These are phyloP conservation scores for Puntigrus tetrazona DNA, from an alignment of 2,113 vertebrate species.

Conservation along the genomic window DNA sequence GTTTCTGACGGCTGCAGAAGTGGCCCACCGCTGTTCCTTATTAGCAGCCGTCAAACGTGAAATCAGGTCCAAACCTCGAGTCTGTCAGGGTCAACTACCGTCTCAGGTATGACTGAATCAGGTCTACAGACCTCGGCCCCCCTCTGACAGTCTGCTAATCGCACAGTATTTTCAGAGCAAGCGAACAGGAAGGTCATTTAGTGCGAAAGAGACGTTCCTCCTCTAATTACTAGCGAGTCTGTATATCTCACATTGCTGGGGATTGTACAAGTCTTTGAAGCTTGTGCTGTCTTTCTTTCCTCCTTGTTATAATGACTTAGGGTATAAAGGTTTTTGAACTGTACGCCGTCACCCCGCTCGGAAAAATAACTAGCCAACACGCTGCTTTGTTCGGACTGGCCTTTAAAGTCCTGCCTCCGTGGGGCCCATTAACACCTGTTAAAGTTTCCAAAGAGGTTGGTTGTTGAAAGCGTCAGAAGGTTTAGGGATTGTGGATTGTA, in stretches of 20 bases:
- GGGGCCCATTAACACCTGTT: neutral
- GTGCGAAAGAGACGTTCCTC: conserved; percentile 9
- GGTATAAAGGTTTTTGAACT: conserved; percentile 15
- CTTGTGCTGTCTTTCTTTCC: neutral
- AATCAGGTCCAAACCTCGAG: conserved; percentile 6
- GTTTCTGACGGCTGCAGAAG: neutral
- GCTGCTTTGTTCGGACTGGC: neutral
- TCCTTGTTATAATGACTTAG: conserved; percentile 22
- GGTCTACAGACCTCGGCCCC: neutral
- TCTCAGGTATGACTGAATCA: neutral
- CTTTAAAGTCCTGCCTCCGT: neutral
- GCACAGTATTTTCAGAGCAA: neutral
- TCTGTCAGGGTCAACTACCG: conserved; percentile 1
- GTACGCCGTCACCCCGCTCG: neutral
- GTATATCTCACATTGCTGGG: conserved; percentile 11
- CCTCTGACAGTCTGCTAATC: conserved; percentile 1
- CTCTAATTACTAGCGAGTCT: conserved; percentile 6
- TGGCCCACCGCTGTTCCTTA: conserved; percentile 4
- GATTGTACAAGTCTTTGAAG: conserved; percentile 20
- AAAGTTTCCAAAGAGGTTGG: conserved; percentile 4
- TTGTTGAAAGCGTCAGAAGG: neutral
- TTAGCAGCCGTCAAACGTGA: conserved; percentile 1
- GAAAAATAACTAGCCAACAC: neutral
- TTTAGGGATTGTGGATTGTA: conserved; percentile 1
- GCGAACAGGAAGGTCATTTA: conserved; percentile 8